phyloP scores from a whole-genome alignment of 2,888 invertebrate genomes.

The Periphyllus acericola region DNA sequence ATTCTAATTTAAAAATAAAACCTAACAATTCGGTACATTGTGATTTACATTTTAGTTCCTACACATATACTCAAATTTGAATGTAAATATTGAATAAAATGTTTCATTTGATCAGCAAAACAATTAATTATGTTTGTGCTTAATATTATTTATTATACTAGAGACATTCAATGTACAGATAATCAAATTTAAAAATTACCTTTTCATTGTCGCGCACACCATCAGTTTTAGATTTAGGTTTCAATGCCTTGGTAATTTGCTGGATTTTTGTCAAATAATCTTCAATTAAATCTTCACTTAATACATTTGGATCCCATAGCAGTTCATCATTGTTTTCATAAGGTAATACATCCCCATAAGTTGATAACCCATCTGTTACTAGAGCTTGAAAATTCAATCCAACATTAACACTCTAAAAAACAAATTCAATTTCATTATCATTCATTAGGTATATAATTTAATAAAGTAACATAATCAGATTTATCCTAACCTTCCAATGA shows the following conservation, averaged over 20 bases:
- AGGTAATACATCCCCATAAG: slow-evolving; percentile 92
- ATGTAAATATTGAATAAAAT: too few species aligned
- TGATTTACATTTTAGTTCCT: too few species aligned
- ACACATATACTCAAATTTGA: too few species aligned
- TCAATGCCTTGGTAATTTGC: slow-evolving; percentile 69
- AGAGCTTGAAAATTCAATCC: slow-evolving; percentile 62
- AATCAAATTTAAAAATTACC: slow-evolving; percentile 4
- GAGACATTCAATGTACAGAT: not conserved
- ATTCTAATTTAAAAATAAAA: too few species aligned
- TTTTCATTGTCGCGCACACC: slow-evolving; percentile 56
- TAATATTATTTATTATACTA: too few species aligned
- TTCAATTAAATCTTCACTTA: slow-evolving; percentile 79
- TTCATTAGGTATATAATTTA: not conserved
- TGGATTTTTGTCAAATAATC: slow-evolving; percentile 77
- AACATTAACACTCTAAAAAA: slow-evolving; percentile 62
- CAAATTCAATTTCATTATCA: not conserved
- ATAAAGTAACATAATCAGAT: not conserved
- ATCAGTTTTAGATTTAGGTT: slow-evolving; percentile 65
- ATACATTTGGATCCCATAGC: slow-evolving; percentile 88
- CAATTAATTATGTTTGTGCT: too few species aligned
- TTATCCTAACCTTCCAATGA: slow-evolving; percentile 46
- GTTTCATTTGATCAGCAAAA: too few species aligned
- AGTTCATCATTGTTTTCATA: slow-evolving; percentile 95
- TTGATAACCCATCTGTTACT: slow-evolving; percentile 75
- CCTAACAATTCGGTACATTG: too few species aligned